Evolutionary conservation across 2,113 vertebrate genomes (phyloP).

Genomic region (Melanotaenia duboulayi): DNA sequence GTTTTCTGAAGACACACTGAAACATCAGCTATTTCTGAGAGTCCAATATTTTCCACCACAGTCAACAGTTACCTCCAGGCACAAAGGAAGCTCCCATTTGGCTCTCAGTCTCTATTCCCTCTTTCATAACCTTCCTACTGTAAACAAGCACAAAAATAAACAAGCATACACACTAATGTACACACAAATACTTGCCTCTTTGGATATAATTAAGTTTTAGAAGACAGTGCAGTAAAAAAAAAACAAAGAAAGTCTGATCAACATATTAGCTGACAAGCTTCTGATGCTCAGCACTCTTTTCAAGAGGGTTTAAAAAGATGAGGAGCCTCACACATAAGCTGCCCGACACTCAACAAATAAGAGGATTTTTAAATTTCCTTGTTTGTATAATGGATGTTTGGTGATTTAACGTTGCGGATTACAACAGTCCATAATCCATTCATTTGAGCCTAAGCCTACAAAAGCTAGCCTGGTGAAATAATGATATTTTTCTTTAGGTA

Average conservation of each 20-base stretch:
- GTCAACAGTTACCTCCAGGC: slow-evolving; percentile 66
- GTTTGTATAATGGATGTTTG: no score
- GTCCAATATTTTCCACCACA: slow-evolving; percentile 70
- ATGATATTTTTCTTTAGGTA: no score
- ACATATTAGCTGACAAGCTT: slow-evolving; percentile 16
- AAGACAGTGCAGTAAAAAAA: slow-evolving; percentile 53
- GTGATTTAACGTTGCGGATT: no score
- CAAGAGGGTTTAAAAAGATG: slow-evolving; percentile 12
- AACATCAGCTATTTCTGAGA: slow-evolving; percentile 66
- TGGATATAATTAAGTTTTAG: slow-evolving; percentile 58
- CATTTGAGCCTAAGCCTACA: no score
- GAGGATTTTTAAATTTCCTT: no score
- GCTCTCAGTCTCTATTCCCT: slow-evolving; percentile 35
- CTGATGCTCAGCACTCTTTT: slow-evolving; percentile 28
- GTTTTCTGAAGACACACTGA: slow-evolving; percentile 31
- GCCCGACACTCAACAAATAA: no score
- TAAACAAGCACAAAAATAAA: slow-evolving; percentile 26
- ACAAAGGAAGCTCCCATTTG: slow-evolving; percentile 66
- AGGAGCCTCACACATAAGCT: no score
- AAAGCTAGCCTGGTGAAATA: no score
- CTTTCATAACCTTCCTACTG: slow-evolving; percentile 12
- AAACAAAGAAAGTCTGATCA: slow-evolving; percentile 43
- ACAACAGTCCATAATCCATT: no score
- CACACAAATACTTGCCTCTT: not conserved
- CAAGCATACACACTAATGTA: not conserved